Percentiles rank a stretch among this genome's conserved stretches.
These are phyloP conservation scores for Nyctibius bracteatus DNA, from an alignment of 2,113 vertebrate genomes.

Conservation along the genomic window DNA sequence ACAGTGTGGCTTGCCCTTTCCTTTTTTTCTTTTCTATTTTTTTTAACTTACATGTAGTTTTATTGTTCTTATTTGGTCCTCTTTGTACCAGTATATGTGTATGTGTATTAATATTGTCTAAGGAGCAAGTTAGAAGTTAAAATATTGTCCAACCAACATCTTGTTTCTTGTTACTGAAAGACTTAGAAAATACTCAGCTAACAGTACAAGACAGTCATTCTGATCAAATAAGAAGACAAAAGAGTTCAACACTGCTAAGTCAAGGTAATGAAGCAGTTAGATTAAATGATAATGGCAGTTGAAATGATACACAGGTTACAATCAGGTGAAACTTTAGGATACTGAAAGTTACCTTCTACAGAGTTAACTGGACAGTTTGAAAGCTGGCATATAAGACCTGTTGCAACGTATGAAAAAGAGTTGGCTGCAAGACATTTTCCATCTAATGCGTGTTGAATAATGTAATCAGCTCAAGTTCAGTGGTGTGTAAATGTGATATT, in stretches of 20 bases:
- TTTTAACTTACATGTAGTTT: neutral
- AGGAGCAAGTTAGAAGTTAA: neutral
- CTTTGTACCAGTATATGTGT: neutral
- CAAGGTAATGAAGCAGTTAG: neutral
- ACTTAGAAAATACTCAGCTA: neutral
- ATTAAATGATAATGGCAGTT: neutral
- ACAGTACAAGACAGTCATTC: neutral
- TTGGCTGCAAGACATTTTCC: neutral
- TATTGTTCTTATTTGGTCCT: neutral
- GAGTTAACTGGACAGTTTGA: neutral
- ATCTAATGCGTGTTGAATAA: accelerated
- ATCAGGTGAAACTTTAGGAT: neutral
- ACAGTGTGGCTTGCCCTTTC: neutral
- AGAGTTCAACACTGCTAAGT: neutral
- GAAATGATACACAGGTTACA: neutral
- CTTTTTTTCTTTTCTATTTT: neutral
- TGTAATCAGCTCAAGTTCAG: neutral
- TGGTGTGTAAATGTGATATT: neutral
- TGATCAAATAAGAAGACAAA: neutral
- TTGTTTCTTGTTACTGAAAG: neutral
- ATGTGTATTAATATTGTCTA: neutral
- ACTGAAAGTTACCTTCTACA: neutral
- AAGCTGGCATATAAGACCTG: neutral
- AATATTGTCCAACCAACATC: neutral
- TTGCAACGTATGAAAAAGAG: neutral